Conservation (phyloP, 2,888 invertebrate species). For the Hylaea fasciaria region DNA sequence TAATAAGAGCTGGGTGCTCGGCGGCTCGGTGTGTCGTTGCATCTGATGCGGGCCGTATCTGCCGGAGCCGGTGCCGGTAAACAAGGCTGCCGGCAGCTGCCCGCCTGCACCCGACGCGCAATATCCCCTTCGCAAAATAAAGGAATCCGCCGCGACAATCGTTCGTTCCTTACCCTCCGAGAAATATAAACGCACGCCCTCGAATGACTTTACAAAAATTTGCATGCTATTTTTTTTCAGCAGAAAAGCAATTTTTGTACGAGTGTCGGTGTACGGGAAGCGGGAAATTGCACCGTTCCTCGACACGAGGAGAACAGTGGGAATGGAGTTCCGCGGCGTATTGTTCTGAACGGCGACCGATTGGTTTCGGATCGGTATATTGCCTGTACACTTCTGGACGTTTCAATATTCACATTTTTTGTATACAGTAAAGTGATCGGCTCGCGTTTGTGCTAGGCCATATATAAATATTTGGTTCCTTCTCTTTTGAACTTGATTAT, state of each 20-base stretch:
- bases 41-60: slow-evolving; percentile 65
- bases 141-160: slow-evolving; percentile 82
- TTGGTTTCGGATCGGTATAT: slow-evolving; percentile 73
- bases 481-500: not conserved
- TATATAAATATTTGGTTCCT: too few species aligned
- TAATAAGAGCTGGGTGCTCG: slow-evolving; percentile 56
- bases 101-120: slow-evolving; percentile 81
- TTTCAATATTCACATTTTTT: slow-evolving; percentile 27
- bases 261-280: slow-evolving; percentile 77
- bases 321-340: slow-evolving; percentile 71
- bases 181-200: slow-evolving; percentile 84
- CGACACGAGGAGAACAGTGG: slow-evolving; percentile 70
- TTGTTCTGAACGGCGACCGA: slow-evolving; percentile 70
- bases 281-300: slow-evolving; percentile 82
- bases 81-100: slow-evolving; percentile 74
- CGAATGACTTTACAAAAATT: slow-evolving; percentile 84
- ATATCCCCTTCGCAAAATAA: slow-evolving; percentile 83
- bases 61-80: slow-evolving; percentile 65
- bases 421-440: not conserved
- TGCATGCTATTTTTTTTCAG: slow-evolving; percentile 80
- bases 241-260: slow-evolving; percentile 84
- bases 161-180: slow-evolving; percentile 80
- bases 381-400: slow-evolving; percentile 64
- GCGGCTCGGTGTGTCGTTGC: slow-evolving; percentile 54
- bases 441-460: slow-evolving; percentile 8